Base-by-base conservation (phyloP, 92 coral and sea anemone species). In the Hydrozoanthus gracilis region DNA sequence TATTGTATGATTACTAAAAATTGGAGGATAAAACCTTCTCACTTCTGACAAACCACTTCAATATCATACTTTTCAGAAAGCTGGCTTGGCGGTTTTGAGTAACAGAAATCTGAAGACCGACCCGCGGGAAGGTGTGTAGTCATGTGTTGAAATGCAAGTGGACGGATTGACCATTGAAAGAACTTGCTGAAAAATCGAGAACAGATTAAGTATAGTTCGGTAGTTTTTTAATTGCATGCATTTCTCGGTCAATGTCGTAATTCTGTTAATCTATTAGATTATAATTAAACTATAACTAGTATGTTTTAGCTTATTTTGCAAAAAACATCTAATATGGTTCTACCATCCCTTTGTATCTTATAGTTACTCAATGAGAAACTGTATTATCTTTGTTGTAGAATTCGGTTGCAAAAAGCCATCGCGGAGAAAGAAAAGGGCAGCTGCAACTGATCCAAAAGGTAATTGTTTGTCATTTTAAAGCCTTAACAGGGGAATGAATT, bases 21-120 rank as follows among this genome's bases (percentile, higher is more conserved):
- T 12, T 62, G 15, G 68, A 2, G 18, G 68, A 5, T 62, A 3
- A 14, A 20, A 20, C 1, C 3, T 8, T 6, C 7, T 15, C 2
- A 62, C 5, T 62, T 9, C 17, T 3, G 17, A 13, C 4, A 14
- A 1, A 18, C 15, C 13, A 60, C 12, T 58, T 5, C 46, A 68
- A 20, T 14, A 11, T 62, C 3, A 5, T 70, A 44, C 72, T 76
- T 46, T 47, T 0, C 62, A 94, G 97, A 94, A 94, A 71, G 95
- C 97, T 51, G 97, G 97, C 16, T 87, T 91, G 50, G 79, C 90
- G 8, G 87, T 92, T 44, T 87, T 94, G 52, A 84, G 95, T 7
- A 84, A 46, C 17, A 62, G 69, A 20, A 80, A 91, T 58, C 65
- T 90, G 58, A 79, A 86, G 64, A 94, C 95, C 64, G 88, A 89